These are phyloP conservation scores for Climacteris rufus DNA, from an alignment of 2,113 vertebrate genomes.

Conservation along the genomic window DNA sequence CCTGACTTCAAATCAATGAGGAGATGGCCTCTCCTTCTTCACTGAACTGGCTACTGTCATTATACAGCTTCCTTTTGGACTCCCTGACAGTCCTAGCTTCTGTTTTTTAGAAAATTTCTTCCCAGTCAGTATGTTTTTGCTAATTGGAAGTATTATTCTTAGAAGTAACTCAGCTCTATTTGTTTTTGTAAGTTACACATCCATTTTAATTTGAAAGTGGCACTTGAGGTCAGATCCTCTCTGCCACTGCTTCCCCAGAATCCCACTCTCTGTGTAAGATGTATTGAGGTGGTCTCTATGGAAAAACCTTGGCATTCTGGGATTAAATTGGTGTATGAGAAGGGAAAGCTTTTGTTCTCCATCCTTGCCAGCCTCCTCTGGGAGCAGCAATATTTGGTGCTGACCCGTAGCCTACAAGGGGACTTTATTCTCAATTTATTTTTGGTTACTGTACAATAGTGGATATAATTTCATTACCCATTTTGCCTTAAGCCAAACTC, in stretches of 20 bases:
- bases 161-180: neutral
- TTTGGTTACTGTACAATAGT: neutral
- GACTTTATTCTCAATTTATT: neutral
- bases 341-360: neutral
- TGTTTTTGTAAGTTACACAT: neutral
- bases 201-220: neutral
- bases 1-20: neutral
- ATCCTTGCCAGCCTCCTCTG: neutral
- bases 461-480: neutral
- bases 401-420: neutral
- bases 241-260: neutral
- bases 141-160: neutral
- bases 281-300: neutral
- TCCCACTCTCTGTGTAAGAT: neutral
- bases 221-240: neutral
- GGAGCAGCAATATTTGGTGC: neutral
- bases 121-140: neutral
- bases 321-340: neutral
- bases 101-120: neutral
- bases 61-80: neutral
- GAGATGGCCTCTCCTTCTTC: neutral
- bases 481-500: neutral
- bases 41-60: neutral
- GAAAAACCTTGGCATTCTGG: neutral
- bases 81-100: neutral